Conservation (phyloP, 2,797 vertebrate species). For the Vipera ursinii region DNA sequence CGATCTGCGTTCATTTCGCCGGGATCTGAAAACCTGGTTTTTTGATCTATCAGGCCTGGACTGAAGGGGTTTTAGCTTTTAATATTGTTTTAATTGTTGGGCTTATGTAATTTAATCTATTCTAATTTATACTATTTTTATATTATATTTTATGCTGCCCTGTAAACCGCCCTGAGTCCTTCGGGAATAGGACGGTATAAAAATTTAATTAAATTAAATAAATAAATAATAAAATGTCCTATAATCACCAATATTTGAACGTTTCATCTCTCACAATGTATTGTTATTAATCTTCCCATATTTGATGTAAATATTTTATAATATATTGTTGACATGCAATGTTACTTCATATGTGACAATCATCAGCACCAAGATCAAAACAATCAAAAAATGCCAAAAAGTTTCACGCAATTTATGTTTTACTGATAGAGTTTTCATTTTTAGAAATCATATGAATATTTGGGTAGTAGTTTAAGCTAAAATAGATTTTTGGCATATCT, state of each 20-base stretch:
- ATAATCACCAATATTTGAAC: neutral
- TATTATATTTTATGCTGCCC: too few species aligned
- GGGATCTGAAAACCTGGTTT: too few species aligned
- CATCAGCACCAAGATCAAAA: neutral
- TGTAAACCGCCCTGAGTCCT: too few species aligned
- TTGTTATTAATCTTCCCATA: neutral
- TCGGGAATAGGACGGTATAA: too few species aligned
- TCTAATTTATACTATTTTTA: too few species aligned
- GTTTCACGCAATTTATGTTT: neutral
- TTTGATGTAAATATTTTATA: neutral
- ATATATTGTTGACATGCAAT: neutral
- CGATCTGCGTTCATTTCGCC: too few species aligned
- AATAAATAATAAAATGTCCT: neutral
- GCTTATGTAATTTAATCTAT: too few species aligned
- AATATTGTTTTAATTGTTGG: too few species aligned
- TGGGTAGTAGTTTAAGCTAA: neutral
- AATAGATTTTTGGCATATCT: neutral
- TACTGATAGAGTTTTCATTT: neutral
- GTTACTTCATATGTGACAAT: neutral
- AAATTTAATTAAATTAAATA: too few species aligned
- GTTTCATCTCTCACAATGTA: neutral
- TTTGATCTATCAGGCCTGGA: too few species aligned
- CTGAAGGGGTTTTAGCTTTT: too few species aligned
- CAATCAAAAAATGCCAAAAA: neutral
- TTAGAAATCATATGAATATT: neutral